Evolutionary conservation across 92 coral and sea anemone species (phyloP), one percentile per base, ranked within the genome.

Genomic region (Parazoanthus darwini): DNA sequence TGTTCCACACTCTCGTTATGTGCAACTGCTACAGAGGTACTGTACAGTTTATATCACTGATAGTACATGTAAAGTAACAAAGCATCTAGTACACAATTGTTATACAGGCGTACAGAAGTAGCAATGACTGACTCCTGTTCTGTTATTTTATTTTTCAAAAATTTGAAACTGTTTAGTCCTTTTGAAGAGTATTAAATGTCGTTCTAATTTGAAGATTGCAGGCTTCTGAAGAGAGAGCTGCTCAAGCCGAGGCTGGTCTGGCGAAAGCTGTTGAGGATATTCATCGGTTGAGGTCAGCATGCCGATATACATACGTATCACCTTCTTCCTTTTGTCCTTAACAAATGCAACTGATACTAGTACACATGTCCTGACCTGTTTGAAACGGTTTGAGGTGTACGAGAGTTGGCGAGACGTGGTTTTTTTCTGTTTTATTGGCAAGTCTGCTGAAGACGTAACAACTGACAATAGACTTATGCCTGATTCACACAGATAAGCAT

Each of bases 191-290:
- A 25, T n/a, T 87, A 29, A 63, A 18, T 15, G 25, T 67, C 43
- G 37, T 81, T 70, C n/a, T 38, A 6, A 15, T 86, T 71, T 74
- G 13, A 18, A 96, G 98, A 81, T 84, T 96, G 77, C 90, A 90
- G 38, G 86, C 36, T 74, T 91, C 94, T 74, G 94, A 94, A 68
- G 96, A 97, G 18, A 93, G 97, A 89, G 96, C 95, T 22, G 68
- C 88, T 13, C 79, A 81, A 33, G 96, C 99, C 14, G 97, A 97
- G 81, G 93, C 95, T 38, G 94, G 94, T 26, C 90, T 97, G 8
- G 92, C 93, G 7, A 91, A 93, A 82, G 99, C 98, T 11, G 77
- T 94, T 23, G 96, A 93, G 48, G 99, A 97, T 33, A 91, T 97
- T 43, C 58, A 66, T 8, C 92, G 91, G 75, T 81, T 97, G 70